A percentile compares a stretch with the other conserved stretches of the same genome.
These are phyloP conservation scores for Astreopora myriophthalma DNA, from an alignment of 64 coral and sea anemone genomes.

Conservation along the genomic window DNA sequence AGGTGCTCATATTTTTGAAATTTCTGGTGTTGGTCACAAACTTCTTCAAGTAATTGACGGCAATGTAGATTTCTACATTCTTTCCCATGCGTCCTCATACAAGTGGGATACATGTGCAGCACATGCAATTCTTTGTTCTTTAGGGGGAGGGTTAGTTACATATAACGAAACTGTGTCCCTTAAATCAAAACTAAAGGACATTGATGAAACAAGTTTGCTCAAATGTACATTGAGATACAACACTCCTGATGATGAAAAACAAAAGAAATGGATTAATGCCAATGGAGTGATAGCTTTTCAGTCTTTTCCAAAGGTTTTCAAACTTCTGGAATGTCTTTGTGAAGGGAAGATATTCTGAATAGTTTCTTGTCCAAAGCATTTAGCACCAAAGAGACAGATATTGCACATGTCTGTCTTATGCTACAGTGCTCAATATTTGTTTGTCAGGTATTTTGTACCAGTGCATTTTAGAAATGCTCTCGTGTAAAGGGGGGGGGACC, in stretches of 20 bases:
- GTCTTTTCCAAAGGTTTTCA: slow-evolving; percentile 27
- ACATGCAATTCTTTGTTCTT: slow-evolving; percentile 73
- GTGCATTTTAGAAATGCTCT: too few relatives aligned
- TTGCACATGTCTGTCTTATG: too few relatives aligned
- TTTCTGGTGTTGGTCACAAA: slow-evolving; percentile 85
- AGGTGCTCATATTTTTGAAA: slow-evolving; percentile 42
- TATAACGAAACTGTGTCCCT: slow-evolving; percentile 51
- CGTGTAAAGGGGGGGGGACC: too few relatives aligned
- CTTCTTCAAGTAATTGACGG: slow-evolving; percentile 79
- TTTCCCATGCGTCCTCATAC: slow-evolving; percentile 76
- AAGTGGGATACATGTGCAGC: slow-evolving; percentile 96
- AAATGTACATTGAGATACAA: slow-evolving; percentile 61
- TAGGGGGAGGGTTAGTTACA: slow-evolving; percentile 67
- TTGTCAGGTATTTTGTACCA: too few relatives aligned
- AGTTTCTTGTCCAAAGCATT: too few relatives aligned
- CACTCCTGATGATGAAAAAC: slow-evolving; percentile 52
- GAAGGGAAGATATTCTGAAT: neutral
- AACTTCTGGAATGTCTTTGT: slow-evolving; percentile 20
- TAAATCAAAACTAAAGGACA: slow-evolving; percentile 2
- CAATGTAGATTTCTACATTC: slow-evolving; percentile 76
- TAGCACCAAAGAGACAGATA: too few relatives aligned
- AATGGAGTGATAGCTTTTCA: slow-evolving; percentile 77
- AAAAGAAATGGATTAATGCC: slow-evolving; percentile 79
- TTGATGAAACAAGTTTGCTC: slow-evolving; percentile 22
- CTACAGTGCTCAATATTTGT: too few relatives aligned